These are phyloP conservation scores for Melipona beecheii DNA, from an alignment of 2,888 invertebrate species.

Conservation along the genomic window DNA sequence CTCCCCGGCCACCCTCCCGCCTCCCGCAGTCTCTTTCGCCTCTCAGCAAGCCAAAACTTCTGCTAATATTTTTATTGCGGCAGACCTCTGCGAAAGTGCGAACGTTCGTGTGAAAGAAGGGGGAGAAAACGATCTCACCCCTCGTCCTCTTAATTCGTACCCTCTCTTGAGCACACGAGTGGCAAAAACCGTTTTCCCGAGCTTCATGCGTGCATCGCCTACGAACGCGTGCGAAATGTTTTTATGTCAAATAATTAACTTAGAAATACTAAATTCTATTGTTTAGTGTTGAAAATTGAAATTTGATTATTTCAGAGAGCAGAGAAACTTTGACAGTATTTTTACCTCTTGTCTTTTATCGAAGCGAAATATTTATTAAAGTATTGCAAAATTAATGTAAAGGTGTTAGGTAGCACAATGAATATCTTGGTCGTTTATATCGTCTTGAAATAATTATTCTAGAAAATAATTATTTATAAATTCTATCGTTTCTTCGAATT, in stretches of 20 bases:
- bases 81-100: slow-evolving; percentile 19
- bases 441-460: background rate
- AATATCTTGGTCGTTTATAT: too few species aligned
- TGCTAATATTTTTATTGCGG: slow-evolving; percentile 56
- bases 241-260: background rate
- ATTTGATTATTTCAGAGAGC: too few species aligned
- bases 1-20: background rate
- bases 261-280: too few species aligned
- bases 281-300: too few species aligned
- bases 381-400: too few species aligned
- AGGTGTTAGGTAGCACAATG: too few species aligned
- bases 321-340: too few species aligned
- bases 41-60: slow-evolving; percentile 45
- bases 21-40: background rate
- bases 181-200: slow-evolving; percentile 14
- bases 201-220: background rate
- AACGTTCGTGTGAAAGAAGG: slow-evolving; percentile 11
- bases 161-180: slow-evolving; percentile 1
- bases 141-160: slow-evolving; percentile 25
- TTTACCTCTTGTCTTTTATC: background rate
- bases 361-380: background rate
- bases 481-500: background rate
- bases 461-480: background rate
- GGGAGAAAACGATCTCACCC: slow-evolving; percentile 5
- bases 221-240: too few species aligned